phyloP scores from a whole-genome alignment of 2,797 vertebrate genomes.

The Atherinosoma microstoma region DNA sequence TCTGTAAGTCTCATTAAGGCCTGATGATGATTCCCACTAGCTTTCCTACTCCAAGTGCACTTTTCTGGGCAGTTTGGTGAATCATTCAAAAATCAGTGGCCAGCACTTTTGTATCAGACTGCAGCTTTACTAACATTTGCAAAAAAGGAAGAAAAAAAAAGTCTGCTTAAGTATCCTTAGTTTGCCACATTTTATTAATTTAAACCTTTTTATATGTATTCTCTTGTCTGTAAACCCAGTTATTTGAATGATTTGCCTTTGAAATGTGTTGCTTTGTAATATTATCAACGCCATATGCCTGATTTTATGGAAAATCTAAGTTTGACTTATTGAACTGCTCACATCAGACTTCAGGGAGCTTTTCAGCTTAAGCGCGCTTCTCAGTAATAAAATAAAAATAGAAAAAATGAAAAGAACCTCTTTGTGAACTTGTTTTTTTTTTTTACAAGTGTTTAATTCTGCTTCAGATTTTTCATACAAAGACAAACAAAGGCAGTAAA shows the following conservation, averaged over 20 bases:
- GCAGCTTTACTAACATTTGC: slow-evolving; percentile 74
- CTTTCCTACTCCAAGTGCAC: slow-evolving; percentile 84
- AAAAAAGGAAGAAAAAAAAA: slow-evolving; percentile 35
- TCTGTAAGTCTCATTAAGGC: slow-evolving; percentile 62
- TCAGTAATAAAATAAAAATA: slow-evolving; percentile 64
- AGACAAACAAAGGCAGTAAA: too few relatives aligned
- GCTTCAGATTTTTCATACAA: not conserved
- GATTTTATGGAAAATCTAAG: slow-evolving; percentile 55
- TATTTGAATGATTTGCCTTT: slow-evolving; percentile 69
- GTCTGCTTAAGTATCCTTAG: slow-evolving; percentile 48
- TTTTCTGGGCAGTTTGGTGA: slow-evolving; percentile 77
- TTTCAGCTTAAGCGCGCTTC: slow-evolving; percentile 77
- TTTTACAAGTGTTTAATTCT: not conserved
- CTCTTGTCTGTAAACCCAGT: slow-evolving; percentile 44
- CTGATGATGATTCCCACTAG: slow-evolving; percentile 70
- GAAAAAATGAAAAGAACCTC: slow-evolving; percentile 11
- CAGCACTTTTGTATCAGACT: slow-evolving; percentile 77
- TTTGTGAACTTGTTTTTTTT: slow-evolving; percentile 24
- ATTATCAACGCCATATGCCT: slow-evolving; percentile 52
- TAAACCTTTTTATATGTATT: slow-evolving; percentile 47
- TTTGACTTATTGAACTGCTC: slow-evolving; percentile 75
- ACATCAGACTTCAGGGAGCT: slow-evolving; percentile 84
- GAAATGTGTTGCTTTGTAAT: slow-evolving; percentile 61
- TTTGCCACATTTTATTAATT: slow-evolving; percentile 49
- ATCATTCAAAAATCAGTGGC: slow-evolving; percentile 70